phyloP scores from a whole-genome alignment of 2,888 invertebrate species.

The Phyto melanocephala region DNA sequence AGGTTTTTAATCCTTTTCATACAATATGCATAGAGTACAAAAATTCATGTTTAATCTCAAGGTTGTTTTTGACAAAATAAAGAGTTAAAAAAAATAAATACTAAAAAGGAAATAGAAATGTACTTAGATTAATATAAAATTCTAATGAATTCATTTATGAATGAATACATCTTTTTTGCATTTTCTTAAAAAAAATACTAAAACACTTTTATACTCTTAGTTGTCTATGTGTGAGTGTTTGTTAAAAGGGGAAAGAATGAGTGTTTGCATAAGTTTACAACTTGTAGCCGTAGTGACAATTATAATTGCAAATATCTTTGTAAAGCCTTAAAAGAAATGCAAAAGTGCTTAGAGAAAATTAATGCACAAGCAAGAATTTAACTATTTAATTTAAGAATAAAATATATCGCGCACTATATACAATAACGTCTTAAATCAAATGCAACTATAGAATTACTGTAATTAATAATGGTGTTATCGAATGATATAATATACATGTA shows the following conservation, averaged over 20 bases:
- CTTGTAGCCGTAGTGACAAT: background rate
- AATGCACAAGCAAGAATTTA: too few species aligned
- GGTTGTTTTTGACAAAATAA: constrained; percentile 32
- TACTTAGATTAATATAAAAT: constrained; percentile 42
- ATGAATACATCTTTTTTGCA: background rate
- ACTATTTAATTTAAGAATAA: too few species aligned
- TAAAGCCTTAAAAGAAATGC: too few species aligned
- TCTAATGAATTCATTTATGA: constrained; percentile 36
- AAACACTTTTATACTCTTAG: background rate
- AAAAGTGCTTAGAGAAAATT: too few species aligned
- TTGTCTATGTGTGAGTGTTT: background rate
- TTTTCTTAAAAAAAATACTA: background rate
- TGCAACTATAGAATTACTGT: too few species aligned
- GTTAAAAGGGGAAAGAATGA: background rate
- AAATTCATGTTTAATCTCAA: constrained; percentile 39
- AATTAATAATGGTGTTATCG: too few species aligned
- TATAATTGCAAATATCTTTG: background rate
- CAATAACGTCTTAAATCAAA: too few species aligned
- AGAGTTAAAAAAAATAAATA: background rate
- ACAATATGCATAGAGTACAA: background rate
- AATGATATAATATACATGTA: too few species aligned
- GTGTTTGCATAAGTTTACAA: background rate
- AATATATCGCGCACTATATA: too few species aligned
- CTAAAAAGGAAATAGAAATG: constrained; percentile 28
- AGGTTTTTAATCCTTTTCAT: constrained; percentile 6